These are phyloP conservation scores for Maniola hyperantus DNA, from an alignment of 2,888 invertebrate species.

Conservation along the genomic window DNA sequence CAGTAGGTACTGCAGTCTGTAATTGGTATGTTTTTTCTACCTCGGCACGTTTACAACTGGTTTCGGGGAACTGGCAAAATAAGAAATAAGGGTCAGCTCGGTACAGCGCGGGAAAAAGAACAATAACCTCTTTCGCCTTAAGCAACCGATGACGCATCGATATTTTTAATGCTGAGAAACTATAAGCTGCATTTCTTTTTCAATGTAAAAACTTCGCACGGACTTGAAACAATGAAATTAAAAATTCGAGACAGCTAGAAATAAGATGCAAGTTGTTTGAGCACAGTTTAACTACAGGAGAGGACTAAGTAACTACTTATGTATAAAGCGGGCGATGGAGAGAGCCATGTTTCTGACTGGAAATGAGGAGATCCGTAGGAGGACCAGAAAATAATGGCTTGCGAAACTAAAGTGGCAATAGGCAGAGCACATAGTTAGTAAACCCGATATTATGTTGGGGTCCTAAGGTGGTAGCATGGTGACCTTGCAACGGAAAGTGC, in stretches of 20 bases:
- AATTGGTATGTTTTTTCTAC: constrained; percentile 13
- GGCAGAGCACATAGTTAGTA: no score
- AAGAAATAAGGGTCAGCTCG: constrained; percentile 34
- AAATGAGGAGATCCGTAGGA: not conserved
- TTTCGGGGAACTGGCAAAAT: constrained; percentile 35
- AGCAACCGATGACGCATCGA: constrained; percentile 29
- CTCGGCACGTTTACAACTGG: constrained; percentile 27
- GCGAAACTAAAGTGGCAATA: no score
- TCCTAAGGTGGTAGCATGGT: no score
- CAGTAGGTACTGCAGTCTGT: constrained; percentile 13
- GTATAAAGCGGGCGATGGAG: no score
- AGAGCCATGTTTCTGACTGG: not conserved
- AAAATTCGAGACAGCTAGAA: not conserved
- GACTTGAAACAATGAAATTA: constrained; percentile 1
- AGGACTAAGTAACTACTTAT: not conserved
- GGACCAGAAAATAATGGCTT: not conserved
- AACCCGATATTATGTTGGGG: no score
- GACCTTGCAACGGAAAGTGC: no score
- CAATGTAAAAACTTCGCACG: not conserved
- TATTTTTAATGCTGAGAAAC: constrained; percentile 27
- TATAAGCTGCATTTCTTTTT: constrained; percentile 24
- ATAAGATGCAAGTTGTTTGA: not conserved
- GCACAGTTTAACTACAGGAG: not conserved
- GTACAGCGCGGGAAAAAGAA: constrained; percentile 31
- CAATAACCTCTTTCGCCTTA: constrained; percentile 36